phyloP scores from a whole-genome alignment of 2,113 vertebrate genomes.

The Chionomys nivalis region DNA sequence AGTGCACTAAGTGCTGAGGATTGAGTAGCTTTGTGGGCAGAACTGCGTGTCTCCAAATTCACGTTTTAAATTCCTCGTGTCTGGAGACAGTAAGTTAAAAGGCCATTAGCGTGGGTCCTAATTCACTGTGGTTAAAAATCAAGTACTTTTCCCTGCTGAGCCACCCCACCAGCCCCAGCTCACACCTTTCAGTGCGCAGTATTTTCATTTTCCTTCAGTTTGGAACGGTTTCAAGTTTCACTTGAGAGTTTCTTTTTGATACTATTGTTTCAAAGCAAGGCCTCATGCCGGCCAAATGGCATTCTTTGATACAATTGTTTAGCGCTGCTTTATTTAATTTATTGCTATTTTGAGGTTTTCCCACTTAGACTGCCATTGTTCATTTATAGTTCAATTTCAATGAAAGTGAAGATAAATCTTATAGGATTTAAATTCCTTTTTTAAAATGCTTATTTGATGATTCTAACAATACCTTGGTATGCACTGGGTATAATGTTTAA shows the following conservation, averaged over 20 bases:
- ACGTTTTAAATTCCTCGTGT: neutral
- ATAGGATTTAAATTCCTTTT: neutral
- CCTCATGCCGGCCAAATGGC: neutral
- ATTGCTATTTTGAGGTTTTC: neutral
- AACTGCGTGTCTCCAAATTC: neutral
- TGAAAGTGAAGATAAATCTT: neutral
- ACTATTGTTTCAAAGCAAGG: neutral
- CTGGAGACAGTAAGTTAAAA: slow-evolving; percentile 1
- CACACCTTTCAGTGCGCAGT: neutral
- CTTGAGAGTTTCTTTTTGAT: neutral
- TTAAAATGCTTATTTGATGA: neutral
- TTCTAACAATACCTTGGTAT: neutral
- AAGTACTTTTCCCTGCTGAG: too few species aligned
- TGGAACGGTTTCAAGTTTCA: neutral
- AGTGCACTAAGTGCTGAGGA: neutral
- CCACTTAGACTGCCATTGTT: neutral
- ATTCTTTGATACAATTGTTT: neutral
- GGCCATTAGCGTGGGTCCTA: neutral
- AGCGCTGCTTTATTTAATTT: neutral
- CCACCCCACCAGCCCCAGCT: neutral
- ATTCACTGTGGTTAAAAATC: neutral
- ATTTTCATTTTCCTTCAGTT: neutral
- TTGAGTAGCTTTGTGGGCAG: neutral
- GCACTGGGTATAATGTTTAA: neutral
- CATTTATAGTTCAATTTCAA: neutral